Base-by-base conservation (phyloP, 2,797 vertebrate genomes). In the Tapirus indicus region DNA sequence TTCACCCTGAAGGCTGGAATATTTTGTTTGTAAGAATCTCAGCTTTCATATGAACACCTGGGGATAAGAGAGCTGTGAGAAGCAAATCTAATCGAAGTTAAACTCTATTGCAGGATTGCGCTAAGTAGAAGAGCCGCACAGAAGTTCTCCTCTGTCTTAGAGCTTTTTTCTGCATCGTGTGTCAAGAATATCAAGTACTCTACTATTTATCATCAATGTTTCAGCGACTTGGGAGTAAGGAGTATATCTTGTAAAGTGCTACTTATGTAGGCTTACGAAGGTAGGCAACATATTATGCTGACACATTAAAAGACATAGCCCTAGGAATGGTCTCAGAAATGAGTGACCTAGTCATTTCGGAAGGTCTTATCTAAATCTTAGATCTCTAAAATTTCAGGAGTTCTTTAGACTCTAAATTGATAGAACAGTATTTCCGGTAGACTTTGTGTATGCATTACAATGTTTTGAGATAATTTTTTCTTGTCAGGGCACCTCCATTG, bases 11-110 rank as follows among this genome's bases (percentile, higher is more conserved):
- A 97, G 98, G 23, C 78, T 62, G 75, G 13, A 97, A 95, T 92
- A 91, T 78, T 97, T 97, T 97, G 85, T 93, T 95, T 95, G 85
- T 94, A 95, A 94, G 85, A 97, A 97, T 87, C 90, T 97, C 75
- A 95, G 97, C 94, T 98, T 97, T 98, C 58, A 80, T 94, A 44
- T 35, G 66, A 95, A 94, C 8, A 97, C 95, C 95, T 96, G 69
- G 92, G 91, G 95, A 94, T 96, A 87, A 96, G 69, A 91, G 85
- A 47, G 8, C 77, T 29, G 80, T 58, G 94, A 93, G 96, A 83
- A 97, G 90, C 0, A 86, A 92, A 85, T 85, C 13, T 93, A 97
- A 97, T 0, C 74, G 95, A 97, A 95, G 90, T 12, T 91, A 83
- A 75, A 97, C 38, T n/a, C 88, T 32, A 62, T 88, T 87, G 74